Base-by-base conservation (phyloP, 2,888 invertebrate genomes). In the Macrophya annulata region DNA sequence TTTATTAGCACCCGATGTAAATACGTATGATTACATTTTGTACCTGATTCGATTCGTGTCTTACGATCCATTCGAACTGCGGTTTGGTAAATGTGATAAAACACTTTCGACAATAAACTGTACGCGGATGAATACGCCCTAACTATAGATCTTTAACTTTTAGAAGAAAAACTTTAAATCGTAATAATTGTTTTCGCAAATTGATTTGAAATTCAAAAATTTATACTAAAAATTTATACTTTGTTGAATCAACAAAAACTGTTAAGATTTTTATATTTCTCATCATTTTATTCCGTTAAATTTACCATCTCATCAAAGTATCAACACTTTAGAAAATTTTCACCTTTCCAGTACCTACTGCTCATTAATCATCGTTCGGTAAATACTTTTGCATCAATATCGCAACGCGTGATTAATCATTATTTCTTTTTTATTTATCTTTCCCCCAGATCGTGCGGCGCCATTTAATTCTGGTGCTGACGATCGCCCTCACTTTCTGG, bases 361-460 rank as follows among this genome's bases (percentile, higher is more conserved):
- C 10, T 48, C 9, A 48, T 48, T 48, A 48, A 48, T 74, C 12
- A 45, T 21, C 43, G 9, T 43, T 21, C 45, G n/a, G 37, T 15
- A 55, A 77, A 37, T 77, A 55, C 51, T 25, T 17, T 37, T 9
- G 4, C 37, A 17, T 72, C 6, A 12, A 68, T 68, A 37, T 68
- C 17, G 37, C 40, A 21, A 74, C 43, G 43, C 43, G 43, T 25
- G 12, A 76, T 76, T 81, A 31, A 31, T 81, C 9, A 59, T 62
- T 43, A 81, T 81, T 8, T 62, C 37, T 31, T 81, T 10, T 8
- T 68, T 6, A 15, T 45, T 45, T 45, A n/a, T 68, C 37, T 15
- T 48, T 37, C 17, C 9, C 9, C 1, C 87, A 93, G 93, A 91
- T 90, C 85, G 89, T 90, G 87, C 91, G 90, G 87, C 89, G 90